Evolutionary conservation across 1,140 invertebrate genomes (phyloP).

Genomic region (Lepidotrigona ventralis): DNA sequence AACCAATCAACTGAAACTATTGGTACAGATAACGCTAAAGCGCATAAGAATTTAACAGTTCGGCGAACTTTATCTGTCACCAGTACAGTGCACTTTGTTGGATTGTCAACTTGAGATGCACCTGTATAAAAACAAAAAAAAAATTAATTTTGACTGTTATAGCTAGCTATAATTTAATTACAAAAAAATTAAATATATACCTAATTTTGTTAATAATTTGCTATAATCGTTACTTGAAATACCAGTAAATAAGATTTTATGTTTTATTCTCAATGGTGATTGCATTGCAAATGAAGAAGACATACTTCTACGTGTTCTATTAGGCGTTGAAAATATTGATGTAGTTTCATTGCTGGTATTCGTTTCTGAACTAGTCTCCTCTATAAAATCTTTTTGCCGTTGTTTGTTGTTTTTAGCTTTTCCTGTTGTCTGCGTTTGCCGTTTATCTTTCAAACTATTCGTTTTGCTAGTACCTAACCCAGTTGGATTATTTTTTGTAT

Average conservation of each 20-base stretch:
- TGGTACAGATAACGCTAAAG: slow-evolving; percentile 74
- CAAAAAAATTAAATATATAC: slow-evolving; percentile 37
- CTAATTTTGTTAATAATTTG: slow-evolving; percentile 58
- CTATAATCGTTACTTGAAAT: slow-evolving; percentile 51
- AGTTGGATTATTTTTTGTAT: not conserved
- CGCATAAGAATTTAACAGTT: slow-evolving; percentile 80
- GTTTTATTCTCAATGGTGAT: slow-evolving; percentile 9
- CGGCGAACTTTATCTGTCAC: slow-evolving; percentile 80
- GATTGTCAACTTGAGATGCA: slow-evolving; percentile 71
- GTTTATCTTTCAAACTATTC: not conserved
- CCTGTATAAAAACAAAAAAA: slow-evolving; percentile 63
- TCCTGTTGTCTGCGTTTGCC: not conserved
- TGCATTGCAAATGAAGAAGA: slow-evolving; percentile 7
- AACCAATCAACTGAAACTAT: slow-evolving; percentile 79
- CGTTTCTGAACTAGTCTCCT: not conserved
- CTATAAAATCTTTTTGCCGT: no score
- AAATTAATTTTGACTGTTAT: not conserved
- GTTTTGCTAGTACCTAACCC: not conserved
- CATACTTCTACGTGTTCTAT: slow-evolving; percentile 26
- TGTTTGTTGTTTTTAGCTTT: not conserved
- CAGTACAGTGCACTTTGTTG: slow-evolving; percentile 73
- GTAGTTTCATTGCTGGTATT: slow-evolving; percentile 11
- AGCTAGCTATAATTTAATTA: not conserved
- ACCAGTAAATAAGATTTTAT: slow-evolving; percentile 70
- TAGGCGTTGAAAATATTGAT: not conserved